These are phyloP conservation scores for Sialis fuliginosa DNA, from an alignment of 2,888 invertebrate genomes.

Conservation along the genomic window DNA sequence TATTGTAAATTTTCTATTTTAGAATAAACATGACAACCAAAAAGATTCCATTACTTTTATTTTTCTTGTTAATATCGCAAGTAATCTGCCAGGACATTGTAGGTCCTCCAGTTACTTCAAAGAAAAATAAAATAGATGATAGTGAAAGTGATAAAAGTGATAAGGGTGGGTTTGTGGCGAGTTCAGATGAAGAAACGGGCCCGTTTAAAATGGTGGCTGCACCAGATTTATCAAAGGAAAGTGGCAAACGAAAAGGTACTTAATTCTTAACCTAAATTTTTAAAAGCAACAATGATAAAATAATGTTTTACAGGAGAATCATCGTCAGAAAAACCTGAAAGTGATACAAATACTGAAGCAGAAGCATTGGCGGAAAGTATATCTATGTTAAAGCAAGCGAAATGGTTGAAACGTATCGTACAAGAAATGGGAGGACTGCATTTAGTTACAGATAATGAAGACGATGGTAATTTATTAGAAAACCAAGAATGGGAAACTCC, in stretches of 20 bases:
- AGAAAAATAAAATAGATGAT: slow-evolving; percentile 14
- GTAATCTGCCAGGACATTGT: background rate
- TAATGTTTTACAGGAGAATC: slow-evolving; percentile 4
- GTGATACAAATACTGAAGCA: slow-evolving; percentile 5
- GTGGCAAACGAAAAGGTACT: slow-evolving; percentile 20
- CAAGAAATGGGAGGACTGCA: slow-evolving; percentile 23
- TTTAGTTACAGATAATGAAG: slow-evolving; percentile 21
- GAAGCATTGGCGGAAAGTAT: slow-evolving; percentile 18
- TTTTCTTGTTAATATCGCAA: no score
- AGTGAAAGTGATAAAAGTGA: slow-evolving; percentile 10
- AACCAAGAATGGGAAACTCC: slow-evolving; percentile 25
- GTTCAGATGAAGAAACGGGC: background rate
- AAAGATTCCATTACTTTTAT: no score
- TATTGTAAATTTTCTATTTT: no score
- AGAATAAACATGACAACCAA: no score
- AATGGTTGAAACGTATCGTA: slow-evolving; percentile 27
- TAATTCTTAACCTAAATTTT: background rate
- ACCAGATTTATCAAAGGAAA: slow-evolving; percentile 24
- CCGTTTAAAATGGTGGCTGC: slow-evolving; percentile 16
- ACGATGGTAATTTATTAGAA: slow-evolving; percentile 11
- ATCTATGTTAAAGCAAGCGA: slow-evolving; percentile 20
- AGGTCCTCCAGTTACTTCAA: slow-evolving; percentile 5
- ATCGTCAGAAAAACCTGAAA: slow-evolving; percentile 2
- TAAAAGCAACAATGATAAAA: slow-evolving; percentile 1
- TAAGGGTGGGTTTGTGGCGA: background rate